Evolutionary conservation across 2,113 vertebrate species (phyloP).

Genomic region (Protobothrops mucrosquamatus): DNA sequence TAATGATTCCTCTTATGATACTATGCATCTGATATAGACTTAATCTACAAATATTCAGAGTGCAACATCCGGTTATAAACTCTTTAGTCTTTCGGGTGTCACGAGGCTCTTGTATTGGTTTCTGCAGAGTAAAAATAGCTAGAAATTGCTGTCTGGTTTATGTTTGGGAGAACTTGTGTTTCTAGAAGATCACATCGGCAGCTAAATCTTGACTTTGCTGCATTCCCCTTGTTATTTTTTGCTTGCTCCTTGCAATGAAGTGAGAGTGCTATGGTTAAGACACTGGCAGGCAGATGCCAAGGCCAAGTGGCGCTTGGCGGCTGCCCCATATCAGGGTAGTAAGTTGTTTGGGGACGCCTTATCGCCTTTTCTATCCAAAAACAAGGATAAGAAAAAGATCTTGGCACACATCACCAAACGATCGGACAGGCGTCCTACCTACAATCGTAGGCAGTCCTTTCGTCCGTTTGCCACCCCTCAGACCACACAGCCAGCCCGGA

Average conservation of each 20-base stretch:
- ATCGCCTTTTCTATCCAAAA: no score
- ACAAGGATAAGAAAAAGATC: no score
- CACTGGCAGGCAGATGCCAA: no score
- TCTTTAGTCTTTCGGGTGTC: background rate
- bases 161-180: background rate
- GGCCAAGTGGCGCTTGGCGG: no score
- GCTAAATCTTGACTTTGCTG: background rate
- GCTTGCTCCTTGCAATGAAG: constrained; percentile 51
- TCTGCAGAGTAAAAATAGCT: background rate
- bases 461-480: no score
- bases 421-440: no score
- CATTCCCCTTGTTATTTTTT: constrained; percentile 27
- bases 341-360: no score
- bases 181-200: background rate
- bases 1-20: background rate
- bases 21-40: background rate
- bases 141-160: background rate
- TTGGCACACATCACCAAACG: no score
- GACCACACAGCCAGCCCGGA: no score
- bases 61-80: background rate
- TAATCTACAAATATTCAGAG: background rate
- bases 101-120: background rate
- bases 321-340: no score
- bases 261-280: no score
- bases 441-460: no score